phyloP scores from a whole-genome alignment of 2,888 invertebrate species.

The Aelia acuminata region DNA sequence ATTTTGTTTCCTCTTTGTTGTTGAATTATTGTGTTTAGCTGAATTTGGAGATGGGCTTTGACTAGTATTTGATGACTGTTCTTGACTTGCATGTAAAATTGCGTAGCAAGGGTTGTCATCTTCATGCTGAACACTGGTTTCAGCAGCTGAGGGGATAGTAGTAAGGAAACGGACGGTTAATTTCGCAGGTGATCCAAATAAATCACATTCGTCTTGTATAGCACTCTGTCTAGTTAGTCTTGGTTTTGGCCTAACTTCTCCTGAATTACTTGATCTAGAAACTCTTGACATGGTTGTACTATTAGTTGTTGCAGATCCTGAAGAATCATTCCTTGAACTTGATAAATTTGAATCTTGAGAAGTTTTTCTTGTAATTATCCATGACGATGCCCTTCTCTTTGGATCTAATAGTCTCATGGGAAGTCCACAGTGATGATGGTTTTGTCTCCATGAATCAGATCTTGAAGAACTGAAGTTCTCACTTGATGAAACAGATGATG shows the following conservation, averaged over 20 bases:
- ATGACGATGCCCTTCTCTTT: slow-evolving; percentile 86
- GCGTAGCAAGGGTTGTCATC: slow-evolving; percentile 70
- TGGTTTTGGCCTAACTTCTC: slow-evolving; percentile 77
- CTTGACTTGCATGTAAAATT: slow-evolving; percentile 66
- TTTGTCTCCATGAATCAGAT: slow-evolving; percentile 89
- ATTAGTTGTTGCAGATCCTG: slow-evolving; percentile 89
- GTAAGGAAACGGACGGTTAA: slow-evolving; percentile 76
- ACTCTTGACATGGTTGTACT: slow-evolving; percentile 92
- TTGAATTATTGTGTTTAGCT: slow-evolving; percentile 44
- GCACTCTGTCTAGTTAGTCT: slow-evolving; percentile 86
- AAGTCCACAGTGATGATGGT: slow-evolving; percentile 81
- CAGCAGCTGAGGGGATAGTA: slow-evolving; percentile 82
- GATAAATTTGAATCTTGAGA: slow-evolving; percentile 93
- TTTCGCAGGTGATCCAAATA: slow-evolving; percentile 74
- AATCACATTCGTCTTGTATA: slow-evolving; percentile 78
- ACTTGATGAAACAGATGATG: slow-evolving; percentile 88
- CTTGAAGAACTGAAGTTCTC: slow-evolving; percentile 91
- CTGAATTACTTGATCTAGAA: slow-evolving; percentile 85
- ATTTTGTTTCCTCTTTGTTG: slow-evolving; percentile 37
- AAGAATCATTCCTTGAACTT: slow-evolving; percentile 91
- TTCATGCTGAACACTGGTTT: slow-evolving; percentile 79
- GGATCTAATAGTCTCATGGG: slow-evolving; percentile 82
- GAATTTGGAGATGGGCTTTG: slow-evolving; percentile 56
- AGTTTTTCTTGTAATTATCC: slow-evolving; percentile 92
- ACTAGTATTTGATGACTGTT: slow-evolving; percentile 65